Conservation (phyloP, 2,797 vertebrate genomes). For the Pseudochromis fuscus region DNA sequence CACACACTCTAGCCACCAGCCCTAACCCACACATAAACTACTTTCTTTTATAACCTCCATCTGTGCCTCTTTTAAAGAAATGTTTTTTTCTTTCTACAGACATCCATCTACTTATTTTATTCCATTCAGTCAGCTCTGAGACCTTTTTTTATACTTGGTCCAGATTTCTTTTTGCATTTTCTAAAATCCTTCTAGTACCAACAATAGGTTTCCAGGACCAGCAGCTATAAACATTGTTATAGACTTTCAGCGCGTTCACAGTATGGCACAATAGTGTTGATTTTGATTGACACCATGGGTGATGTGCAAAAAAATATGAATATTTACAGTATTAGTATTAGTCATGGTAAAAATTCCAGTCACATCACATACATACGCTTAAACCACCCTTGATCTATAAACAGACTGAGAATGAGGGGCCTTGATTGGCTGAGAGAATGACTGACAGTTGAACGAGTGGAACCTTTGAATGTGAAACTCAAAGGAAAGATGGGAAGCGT, state of each 20-base stretch:
- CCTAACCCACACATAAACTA: slow-evolving; percentile 14
- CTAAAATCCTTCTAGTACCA: slow-evolving; percentile 56
- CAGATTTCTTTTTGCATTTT: slow-evolving; percentile 40
- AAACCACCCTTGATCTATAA: slow-evolving; percentile 86
- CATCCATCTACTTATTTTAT: slow-evolving; percentile 35
- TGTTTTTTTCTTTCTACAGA: slow-evolving; percentile 37
- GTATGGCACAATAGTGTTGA: slow-evolving; percentile 61
- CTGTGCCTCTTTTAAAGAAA: slow-evolving; percentile 44
- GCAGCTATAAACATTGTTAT: slow-evolving; percentile 54
- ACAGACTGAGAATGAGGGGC: slow-evolving; percentile 81
- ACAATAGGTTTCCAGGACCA: slow-evolving; percentile 68
- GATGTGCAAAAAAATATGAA: slow-evolving; percentile 79
- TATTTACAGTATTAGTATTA: slow-evolving; percentile 87
- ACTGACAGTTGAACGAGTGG: slow-evolving; percentile 85
- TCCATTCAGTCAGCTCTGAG: slow-evolving; percentile 48
- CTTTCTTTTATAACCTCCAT: slow-evolving; percentile 55
- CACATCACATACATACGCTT: slow-evolving; percentile 85
- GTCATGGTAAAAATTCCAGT: slow-evolving; percentile 86
- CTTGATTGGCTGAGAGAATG: slow-evolving; percentile 85
- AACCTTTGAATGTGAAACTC: slow-evolving; percentile 87
- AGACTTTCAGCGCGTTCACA: slow-evolving; percentile 42
- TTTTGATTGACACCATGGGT: slow-evolving; percentile 81
- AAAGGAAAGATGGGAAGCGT: slow-evolving; percentile 86
- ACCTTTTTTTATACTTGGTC: slow-evolving; percentile 46
- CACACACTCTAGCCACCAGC: slow-evolving; percentile 15